phyloP scores from a whole-genome alignment of 2,888 invertebrate genomes.

The Dione vanillae region DNA sequence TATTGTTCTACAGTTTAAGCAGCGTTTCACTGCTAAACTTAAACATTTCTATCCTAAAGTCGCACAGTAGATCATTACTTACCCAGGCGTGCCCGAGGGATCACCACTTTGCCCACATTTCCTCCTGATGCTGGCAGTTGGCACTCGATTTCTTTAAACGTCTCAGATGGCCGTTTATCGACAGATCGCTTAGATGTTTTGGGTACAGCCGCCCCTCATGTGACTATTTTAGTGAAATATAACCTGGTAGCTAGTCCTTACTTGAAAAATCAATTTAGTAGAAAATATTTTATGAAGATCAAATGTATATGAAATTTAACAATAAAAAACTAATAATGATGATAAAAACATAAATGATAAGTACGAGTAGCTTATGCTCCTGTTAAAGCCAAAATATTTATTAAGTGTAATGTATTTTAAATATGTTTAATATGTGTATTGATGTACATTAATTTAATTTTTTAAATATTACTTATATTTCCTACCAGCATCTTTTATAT shows the following conservation, averaged over 20 bases:
- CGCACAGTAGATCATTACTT: conserved; percentile 25
- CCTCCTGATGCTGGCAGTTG: conserved; percentile 27
- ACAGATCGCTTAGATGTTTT: conserved; percentile 31
- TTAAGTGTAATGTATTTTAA: too few relatives aligned
- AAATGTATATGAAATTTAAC: too few relatives aligned
- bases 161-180: conserved; percentile 33
- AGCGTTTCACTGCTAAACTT: conserved; percentile 28
- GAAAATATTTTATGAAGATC: background rate
- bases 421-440: too few relatives aligned
- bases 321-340: too few relatives aligned
- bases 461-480: too few relatives aligned
- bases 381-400: too few relatives aligned
- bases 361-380: too few relatives aligned
- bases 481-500: too few relatives aligned
- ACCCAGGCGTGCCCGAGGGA: conserved; percentile 42
- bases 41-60: conserved; percentile 8
- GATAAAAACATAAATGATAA: too few relatives aligned
- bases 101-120: conserved; percentile 44
- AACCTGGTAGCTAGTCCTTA: background rate
- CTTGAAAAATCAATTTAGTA: background rate
- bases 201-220: conserved; percentile 17
- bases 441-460: too few relatives aligned
- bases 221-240: conserved; percentile 16
- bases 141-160: conserved; percentile 36
- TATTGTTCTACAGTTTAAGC: background rate